Conservation (phyloP, 2,113 vertebrate species). For the Datnioides undecimradiatus region DNA sequence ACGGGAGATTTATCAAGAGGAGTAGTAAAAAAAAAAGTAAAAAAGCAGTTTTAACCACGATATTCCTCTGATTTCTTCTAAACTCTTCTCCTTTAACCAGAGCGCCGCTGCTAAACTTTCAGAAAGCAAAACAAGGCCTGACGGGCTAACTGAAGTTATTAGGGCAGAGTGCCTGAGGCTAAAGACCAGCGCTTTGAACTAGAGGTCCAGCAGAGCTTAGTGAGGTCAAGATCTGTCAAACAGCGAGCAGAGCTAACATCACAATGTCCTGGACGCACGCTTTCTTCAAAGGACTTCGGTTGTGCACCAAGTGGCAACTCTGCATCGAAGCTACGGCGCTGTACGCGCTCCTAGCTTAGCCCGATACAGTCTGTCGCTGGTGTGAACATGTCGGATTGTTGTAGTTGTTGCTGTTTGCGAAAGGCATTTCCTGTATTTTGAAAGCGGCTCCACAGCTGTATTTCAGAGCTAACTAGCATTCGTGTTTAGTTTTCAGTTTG, state of each 20-base stretch:
- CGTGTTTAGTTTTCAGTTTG: constrained; percentile 24
- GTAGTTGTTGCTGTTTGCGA: not conserved
- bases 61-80: constrained; percentile 4
- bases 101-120: not conserved
- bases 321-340: not conserved
- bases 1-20: constrained; percentile 27
- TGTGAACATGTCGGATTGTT: not conserved
- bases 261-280: constrained; percentile 8
- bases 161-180: constrained; percentile 89
- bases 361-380: not conserved
- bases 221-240: constrained; percentile 74
- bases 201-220: constrained; percentile 69
- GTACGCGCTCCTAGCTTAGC: not conserved
- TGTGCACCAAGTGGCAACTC: not conserved
- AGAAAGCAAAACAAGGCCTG: constrained; percentile 80
- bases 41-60: constrained; percentile 19
- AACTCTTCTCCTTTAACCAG: not conserved
- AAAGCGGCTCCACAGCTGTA: not conserved
- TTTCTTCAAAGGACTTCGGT: constrained; percentile 29
- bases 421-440: not conserved
- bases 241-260: constrained; percentile 53
- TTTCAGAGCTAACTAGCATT: not conserved
- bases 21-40: constrained; percentile 12
- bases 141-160: constrained; percentile 90
- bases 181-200: constrained; percentile 82